Evolutionary conservation across 2,888 invertebrate species (phyloP).

Genomic region (Limulus polyphemus): DNA sequence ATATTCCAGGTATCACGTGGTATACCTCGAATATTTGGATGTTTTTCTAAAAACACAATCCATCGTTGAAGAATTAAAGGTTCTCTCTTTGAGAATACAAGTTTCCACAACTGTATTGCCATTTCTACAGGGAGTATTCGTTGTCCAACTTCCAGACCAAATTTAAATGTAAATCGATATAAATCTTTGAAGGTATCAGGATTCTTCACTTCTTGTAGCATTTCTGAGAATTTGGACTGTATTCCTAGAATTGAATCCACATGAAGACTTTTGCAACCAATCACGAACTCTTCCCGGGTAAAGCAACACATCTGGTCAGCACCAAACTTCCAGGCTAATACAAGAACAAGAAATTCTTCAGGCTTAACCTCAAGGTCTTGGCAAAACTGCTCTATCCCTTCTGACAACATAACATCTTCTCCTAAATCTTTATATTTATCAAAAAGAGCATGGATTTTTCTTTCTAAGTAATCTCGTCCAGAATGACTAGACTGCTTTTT

Average conservation of each 20-base stretch:
- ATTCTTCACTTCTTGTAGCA: slow-evolving; percentile 63
- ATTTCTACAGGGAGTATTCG: slow-evolving; percentile 81
- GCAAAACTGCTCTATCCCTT: slow-evolving; percentile 84
- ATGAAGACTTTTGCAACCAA: slow-evolving; percentile 46
- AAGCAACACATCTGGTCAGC: slow-evolving; percentile 95
- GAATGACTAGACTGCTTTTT: too few species aligned
- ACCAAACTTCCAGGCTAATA: slow-evolving; percentile 85
- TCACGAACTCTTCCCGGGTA: slow-evolving; percentile 71
- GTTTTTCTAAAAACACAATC: slow-evolving; percentile 72
- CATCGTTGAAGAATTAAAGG: slow-evolving; percentile 73
- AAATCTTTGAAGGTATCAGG: slow-evolving; percentile 76
- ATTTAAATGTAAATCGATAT: slow-evolving; percentile 72
- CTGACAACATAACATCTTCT: slow-evolving; percentile 76
- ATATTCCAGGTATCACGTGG: slow-evolving; percentile 91
- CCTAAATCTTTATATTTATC: slow-evolving; percentile 73
- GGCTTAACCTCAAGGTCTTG: slow-evolving; percentile 76
- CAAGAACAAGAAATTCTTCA: slow-evolving; percentile 82
- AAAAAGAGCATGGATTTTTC: slow-evolving; percentile 62
- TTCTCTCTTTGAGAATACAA: slow-evolving; percentile 77
- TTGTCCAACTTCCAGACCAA: slow-evolving; percentile 77
- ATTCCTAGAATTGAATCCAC: slow-evolving; percentile 31
- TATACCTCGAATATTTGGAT: slow-evolving; percentile 69
- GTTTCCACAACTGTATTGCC: slow-evolving; percentile 77
- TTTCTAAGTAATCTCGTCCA: slow-evolving; percentile 19
- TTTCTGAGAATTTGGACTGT: slow-evolving; percentile 57